Evolutionary conservation across 23 tunicate species (phyloP), one percentile per base, ranked within the genome.

Genomic region (Trididemnum miniatum): DNA sequence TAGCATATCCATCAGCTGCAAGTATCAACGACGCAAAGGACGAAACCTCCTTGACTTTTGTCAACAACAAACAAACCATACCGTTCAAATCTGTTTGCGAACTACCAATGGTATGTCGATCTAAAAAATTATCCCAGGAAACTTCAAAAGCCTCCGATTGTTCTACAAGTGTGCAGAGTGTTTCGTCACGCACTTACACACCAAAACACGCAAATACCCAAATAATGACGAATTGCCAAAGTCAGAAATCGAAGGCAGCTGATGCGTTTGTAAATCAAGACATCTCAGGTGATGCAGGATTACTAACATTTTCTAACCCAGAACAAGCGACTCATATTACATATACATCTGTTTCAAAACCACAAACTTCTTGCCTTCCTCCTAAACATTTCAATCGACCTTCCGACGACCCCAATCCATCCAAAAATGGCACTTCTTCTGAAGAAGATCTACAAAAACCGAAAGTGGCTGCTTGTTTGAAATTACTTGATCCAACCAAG

Each of bases 401-500:
- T 44, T 9, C 54, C 9, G 15, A 15, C 15, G 9, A 9, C 12
- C 54, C 9, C 15, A 44, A 44, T 44, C 9, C 54, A 7, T 15
- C 54, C 15, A 44, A 9, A 7, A 9, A 7, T 44, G 54, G 15
- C 9, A 44, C 9, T 15, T 7, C 9, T 15, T 9, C 9, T 7
- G 38, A 67, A 31, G 76, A 65, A 51, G 86, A 52, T 20, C 59
- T 26, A 20, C 33, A 64, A 82, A 87, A 75, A 33, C 85, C 87
- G 2, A 91, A 91, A 63, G 77, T 91, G n/a, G 89, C 97, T 3
- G 97, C 97, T 1, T 91, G 97, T 51, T 32, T 91, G 65, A 91
- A 86, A 35, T 60, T 91, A 23, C 76, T 91, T 44, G 97, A 91
- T 77, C 97, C 90, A 0, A 40, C 82, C 2, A 85, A 77, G 34